phyloP scores from a whole-genome alignment of 2,797 vertebrate species.

The Anguilla megastoma region DNA sequence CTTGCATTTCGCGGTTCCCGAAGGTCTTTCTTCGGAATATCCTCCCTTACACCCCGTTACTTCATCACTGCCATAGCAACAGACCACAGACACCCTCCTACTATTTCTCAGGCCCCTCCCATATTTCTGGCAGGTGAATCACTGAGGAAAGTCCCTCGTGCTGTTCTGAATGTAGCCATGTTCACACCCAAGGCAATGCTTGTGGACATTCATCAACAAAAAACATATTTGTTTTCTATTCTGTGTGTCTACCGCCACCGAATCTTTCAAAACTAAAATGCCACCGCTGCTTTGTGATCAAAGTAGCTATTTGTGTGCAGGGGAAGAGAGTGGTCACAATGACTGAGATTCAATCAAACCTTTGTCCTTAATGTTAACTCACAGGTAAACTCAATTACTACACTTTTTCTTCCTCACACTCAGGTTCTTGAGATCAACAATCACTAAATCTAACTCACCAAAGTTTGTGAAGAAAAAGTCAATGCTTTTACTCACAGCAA shows the following conservation, averaged over 20 bases:
- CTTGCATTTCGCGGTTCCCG: background rate
- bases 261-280: too few species aligned
- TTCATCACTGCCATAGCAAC: background rate
- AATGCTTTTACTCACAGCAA: too few species aligned
- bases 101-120: background rate
- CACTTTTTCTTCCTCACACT: too few species aligned
- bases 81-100: background rate
- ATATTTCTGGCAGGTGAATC: background rate
- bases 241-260: background rate
- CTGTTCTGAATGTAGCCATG: background rate
- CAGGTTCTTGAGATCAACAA: too few species aligned
- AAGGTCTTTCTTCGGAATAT: background rate
- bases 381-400: too few species aligned
- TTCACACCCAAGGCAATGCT: background rate
- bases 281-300: too few species aligned
- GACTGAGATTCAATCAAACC: too few species aligned
- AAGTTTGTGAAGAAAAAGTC: too few species aligned
- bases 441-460: too few species aligned
- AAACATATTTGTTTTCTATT: background rate
- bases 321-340: too few species aligned
- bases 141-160: background rate
- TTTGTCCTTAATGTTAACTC: too few species aligned
- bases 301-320: too few species aligned
- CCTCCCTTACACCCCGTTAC: background rate
- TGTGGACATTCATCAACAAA: background rate